A percentile compares a stretch with the other conserved stretches of the same genome.
Evolutionary conservation across 1,140 invertebrate species (phyloP).

Genomic region (Watersipora subatra): DNA sequence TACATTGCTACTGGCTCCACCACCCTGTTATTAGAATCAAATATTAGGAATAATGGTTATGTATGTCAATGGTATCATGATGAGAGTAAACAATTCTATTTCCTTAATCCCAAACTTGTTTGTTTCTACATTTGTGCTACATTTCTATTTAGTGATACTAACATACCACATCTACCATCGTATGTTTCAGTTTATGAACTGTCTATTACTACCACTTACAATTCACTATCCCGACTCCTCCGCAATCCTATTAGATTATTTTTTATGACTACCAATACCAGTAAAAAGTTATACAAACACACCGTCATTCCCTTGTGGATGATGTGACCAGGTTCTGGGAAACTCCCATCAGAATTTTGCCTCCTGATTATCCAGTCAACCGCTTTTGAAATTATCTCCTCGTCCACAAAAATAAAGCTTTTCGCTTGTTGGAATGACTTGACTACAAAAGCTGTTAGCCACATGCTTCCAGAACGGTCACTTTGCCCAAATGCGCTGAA

Average conservation of each 20-base stretch:
- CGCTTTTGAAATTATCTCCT: conserved; percentile 53
- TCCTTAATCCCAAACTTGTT: background rate
- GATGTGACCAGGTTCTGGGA: conserved; percentile 44
- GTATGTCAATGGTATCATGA: no score
- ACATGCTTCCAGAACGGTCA: conserved; percentile 70
- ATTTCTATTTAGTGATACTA: no score
- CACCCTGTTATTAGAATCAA: conserved; percentile 33
- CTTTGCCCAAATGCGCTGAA: conserved; percentile 75
- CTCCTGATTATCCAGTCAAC: conserved; percentile 63
- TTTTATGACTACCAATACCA: background rate
- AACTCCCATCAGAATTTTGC: conserved; percentile 68
- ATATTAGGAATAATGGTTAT: no score
- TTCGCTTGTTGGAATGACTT: conserved; percentile 70
- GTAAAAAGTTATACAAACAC: background rate
- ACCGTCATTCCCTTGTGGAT: conserved; percentile 27
- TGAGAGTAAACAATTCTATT: no score
- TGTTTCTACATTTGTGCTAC: no score
- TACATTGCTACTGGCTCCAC: conserved; percentile 53
- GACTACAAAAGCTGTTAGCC: conserved; percentile 87
- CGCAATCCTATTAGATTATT: background rate
- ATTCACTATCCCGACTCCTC: no score
- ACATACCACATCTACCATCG: no score
- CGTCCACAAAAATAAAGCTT: conserved; percentile 61
- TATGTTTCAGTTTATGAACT: no score
- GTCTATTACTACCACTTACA: no score